Percentiles rank a stretch among this genome's conserved stretches.
Conservation (phyloP, 2,113 vertebrate species). For the Tenrec ecaudatus region DNA sequence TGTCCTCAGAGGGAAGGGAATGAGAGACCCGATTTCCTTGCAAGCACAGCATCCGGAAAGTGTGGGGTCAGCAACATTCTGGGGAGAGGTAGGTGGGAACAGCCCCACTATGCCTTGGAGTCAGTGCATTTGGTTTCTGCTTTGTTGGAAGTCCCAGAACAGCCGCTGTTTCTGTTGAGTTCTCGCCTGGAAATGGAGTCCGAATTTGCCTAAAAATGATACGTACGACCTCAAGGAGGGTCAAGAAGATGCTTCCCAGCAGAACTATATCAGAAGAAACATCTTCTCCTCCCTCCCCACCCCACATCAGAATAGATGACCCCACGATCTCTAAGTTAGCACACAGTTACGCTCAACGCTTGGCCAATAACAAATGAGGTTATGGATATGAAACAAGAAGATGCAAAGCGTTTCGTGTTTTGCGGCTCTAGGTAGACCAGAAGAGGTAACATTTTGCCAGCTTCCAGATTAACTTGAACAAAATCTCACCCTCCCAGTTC, state of each 20-base stretch:
- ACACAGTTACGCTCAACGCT: background rate
- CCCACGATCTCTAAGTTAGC: conserved; percentile 7
- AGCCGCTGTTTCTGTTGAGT: background rate
- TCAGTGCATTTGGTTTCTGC: too few relatives aligned
- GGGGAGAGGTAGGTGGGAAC: background rate
- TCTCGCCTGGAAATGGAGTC: background rate
- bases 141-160: background rate
- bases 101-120: too few relatives aligned
- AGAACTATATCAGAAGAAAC: background rate
- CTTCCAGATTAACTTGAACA: background rate
- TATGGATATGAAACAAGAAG: background rate
- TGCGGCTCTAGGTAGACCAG: background rate
- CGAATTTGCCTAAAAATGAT: background rate
- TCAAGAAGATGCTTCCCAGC: conserved; percentile 1
- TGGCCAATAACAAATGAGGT: background rate
- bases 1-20: background rate
- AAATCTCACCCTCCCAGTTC: background rate
- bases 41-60: background rate
- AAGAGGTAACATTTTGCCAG: background rate
- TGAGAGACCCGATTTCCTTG: background rate
- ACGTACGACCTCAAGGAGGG: background rate
- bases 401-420: conserved; percentile 1
- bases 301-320: background rate
- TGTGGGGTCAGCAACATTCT: background rate
- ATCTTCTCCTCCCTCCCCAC: background rate